Percentiles rank a stretch among this genome's conserved stretches.
Evolutionary conservation across 2,113 vertebrate species (phyloP).

Genomic region (Spea multiplicata): DNA sequence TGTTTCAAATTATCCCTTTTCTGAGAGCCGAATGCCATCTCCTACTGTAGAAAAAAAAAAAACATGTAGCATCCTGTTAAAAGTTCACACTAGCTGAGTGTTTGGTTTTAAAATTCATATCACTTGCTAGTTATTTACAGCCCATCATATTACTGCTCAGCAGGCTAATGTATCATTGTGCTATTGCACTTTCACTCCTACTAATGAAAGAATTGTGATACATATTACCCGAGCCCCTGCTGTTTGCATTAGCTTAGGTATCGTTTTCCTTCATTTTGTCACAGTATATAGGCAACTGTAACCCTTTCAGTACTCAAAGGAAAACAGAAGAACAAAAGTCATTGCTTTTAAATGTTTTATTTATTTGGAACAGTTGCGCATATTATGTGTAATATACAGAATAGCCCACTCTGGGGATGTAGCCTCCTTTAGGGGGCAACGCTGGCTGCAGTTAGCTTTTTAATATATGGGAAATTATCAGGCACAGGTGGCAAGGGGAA

Average conservation of each 20-base stretch:
- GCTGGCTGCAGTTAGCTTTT: too few relatives aligned
- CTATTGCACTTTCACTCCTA: conserved; percentile 45
- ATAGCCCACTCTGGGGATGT: too few relatives aligned
- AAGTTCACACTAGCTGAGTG: conserved; percentile 37
- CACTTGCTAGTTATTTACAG: conserved; percentile 37
- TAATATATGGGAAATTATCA: too few relatives aligned
- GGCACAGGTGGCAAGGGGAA: too few relatives aligned
- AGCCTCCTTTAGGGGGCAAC: too few relatives aligned
- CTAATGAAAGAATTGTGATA: conserved; percentile 45
- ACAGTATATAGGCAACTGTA: conserved; percentile 25
- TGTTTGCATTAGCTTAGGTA: conserved; percentile 42
- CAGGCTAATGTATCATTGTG: conserved; percentile 43
- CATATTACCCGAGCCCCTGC: conserved; percentile 38
- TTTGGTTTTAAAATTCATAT: conserved; percentile 18
- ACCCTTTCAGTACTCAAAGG: conserved; percentile 27
- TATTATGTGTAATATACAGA: too few relatives aligned
- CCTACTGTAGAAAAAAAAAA: background rate
- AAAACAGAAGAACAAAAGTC: background rate
- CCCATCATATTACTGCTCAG: conserved; percentile 34
- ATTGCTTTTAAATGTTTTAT: too few relatives aligned
- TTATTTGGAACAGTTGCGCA: too few relatives aligned
- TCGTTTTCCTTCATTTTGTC: conserved; percentile 40
- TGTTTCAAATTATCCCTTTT: background rate
- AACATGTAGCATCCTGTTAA: conserved; percentile 39
- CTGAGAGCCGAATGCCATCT: background rate